Evolutionary conservation across 2,113 vertebrate genomes (phyloP).

Genomic region (Lamprologus tigripictilis): DNA sequence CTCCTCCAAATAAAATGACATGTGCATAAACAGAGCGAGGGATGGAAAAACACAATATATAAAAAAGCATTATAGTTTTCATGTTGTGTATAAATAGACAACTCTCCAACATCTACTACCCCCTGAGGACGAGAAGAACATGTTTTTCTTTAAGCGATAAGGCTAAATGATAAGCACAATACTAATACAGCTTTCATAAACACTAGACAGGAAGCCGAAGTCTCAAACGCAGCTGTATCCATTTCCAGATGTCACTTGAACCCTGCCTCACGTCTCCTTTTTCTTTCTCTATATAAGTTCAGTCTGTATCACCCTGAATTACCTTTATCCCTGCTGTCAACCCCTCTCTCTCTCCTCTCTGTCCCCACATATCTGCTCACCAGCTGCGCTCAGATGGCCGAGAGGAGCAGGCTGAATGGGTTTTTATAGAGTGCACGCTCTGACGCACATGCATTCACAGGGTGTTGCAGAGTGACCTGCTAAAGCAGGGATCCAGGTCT

Average conservation of each 20-base stretch:
- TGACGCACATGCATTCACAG: background rate
- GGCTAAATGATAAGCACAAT: background rate
- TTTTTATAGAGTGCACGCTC: constrained; percentile 13
- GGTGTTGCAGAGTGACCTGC: background rate
- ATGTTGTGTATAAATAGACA: background rate
- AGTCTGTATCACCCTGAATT: constrained; percentile 29
- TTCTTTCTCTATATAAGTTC: background rate
- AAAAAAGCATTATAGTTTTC: background rate
- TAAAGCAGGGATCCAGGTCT: constrained; percentile 22
- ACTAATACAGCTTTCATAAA: background rate
- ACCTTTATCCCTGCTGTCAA: constrained; percentile 54
- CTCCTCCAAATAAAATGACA: background rate
- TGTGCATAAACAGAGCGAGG: background rate
- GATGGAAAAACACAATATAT: background rate
- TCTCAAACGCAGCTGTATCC: constrained; percentile 7
- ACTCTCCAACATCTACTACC: background rate
- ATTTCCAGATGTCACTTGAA: background rate
- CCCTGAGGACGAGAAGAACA: background rate
- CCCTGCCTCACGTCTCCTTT: background rate
- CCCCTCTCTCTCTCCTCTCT: constrained; percentile 1
- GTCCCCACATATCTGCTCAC: constrained; percentile 53
- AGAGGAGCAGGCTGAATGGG: constrained; percentile 15
- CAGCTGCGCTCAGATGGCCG: constrained; percentile 66
- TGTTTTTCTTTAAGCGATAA: background rate
- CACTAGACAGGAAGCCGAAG: background rate